Evolutionary conservation across 2,888 invertebrate species (phyloP).

Genomic region (Trachelus iudaicus): DNA sequence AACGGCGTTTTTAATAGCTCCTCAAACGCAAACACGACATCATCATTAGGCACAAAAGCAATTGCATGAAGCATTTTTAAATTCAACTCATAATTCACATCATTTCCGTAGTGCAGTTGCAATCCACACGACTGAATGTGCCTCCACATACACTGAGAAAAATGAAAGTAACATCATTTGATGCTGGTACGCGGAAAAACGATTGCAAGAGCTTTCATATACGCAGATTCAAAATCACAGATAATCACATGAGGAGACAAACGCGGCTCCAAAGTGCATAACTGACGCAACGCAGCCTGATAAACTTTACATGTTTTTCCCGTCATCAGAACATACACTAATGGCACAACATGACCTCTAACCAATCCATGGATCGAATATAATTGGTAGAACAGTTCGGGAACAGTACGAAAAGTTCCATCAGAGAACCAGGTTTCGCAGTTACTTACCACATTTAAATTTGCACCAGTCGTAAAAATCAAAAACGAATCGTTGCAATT

Average conservation of each 20-base stretch:
- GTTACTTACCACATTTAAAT: conserved; percentile 7
- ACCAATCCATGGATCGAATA: conserved; percentile 18
- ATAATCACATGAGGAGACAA: conserved; percentile 5
- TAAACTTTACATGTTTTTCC: background rate
- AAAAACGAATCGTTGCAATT: no score
- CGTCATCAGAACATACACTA: conserved; percentile 5
- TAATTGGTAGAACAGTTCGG: conserved; percentile 11
- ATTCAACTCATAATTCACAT: conserved; percentile 12
- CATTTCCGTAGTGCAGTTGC: conserved; percentile 1
- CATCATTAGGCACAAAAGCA: conserved; percentile 16
- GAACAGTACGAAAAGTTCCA: conserved; percentile 12
- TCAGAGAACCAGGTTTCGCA: conserved; percentile 1
- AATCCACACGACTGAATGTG: conserved; percentile 12
- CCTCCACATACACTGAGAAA: conserved; percentile 12
- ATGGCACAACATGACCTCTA: conserved; percentile 2
- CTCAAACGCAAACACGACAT: conserved; percentile 12
- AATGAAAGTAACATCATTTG: conserved; percentile 15
- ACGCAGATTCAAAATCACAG: conserved; percentile 13
- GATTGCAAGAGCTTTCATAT: background rate
- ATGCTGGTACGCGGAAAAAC: background rate
- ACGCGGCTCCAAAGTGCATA: conserved; percentile 1
- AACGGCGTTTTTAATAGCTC: background rate
- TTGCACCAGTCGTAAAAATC: background rate
- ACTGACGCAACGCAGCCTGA: background rate
- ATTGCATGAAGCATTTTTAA: conserved; percentile 17